phyloP scores from a whole-genome alignment of 2,797 vertebrate genomes.

The Eulemur rubriventer region DNA sequence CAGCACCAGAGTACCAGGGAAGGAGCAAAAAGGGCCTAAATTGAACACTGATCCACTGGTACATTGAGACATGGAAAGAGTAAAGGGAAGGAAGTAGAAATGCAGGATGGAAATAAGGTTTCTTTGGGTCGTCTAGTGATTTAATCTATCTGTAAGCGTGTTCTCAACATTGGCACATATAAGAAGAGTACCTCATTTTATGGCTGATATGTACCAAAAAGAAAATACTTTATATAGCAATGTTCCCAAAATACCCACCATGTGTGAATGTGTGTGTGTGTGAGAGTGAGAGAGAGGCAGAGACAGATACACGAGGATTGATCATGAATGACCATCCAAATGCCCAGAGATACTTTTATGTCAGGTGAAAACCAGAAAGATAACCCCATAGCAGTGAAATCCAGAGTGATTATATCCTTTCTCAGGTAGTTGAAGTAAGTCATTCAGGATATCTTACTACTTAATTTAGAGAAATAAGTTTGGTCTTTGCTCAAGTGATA shows the following conservation, averaged over 20 bases:
- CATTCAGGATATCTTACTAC: constrained; percentile 33
- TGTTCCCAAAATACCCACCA: neutral
- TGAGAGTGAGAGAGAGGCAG: neutral
- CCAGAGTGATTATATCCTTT: neutral
- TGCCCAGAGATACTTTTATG: neutral
- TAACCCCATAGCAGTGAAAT: neutral
- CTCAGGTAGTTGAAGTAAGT: constrained; percentile 45
- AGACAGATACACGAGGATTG: neutral
- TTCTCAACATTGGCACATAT: neutral
- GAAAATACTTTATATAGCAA: neutral
- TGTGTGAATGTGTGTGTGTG: neutral
- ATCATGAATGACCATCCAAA: neutral
- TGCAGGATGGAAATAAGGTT: neutral
- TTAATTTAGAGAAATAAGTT: constrained; percentile 55
- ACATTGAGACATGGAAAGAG: neutral
- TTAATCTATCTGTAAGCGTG: neutral
- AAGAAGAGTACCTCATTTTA: neutral
- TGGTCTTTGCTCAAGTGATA: constrained; percentile 59
- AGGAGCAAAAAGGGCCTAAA: neutral
- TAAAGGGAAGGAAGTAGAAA: neutral
- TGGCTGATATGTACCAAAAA: neutral
- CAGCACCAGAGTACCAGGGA: neutral
- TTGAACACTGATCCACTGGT: neutral
- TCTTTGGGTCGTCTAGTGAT: neutral
- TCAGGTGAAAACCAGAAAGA: constrained; percentile 9